Conservation (phyloP, 2,888 invertebrate species). For the Nemoura dubitans region DNA sequence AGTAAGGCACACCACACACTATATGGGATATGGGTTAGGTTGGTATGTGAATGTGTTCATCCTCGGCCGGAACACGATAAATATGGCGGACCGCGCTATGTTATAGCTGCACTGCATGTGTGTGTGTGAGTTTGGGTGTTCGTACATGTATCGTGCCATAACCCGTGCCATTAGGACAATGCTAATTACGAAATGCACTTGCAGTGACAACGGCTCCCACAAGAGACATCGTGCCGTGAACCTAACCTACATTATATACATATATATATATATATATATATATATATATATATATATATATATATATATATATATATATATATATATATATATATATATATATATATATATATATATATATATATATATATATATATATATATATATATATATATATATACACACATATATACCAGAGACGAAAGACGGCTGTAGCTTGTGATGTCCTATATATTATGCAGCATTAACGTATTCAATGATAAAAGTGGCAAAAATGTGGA, state of each 20-base stretch:
- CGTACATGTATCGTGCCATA: background rate
- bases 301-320: too few relatives aligned
- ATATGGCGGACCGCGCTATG: background rate
- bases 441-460: too few relatives aligned
- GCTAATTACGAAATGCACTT: background rate
- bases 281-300: too few relatives aligned
- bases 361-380: too few relatives aligned
- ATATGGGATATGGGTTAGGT: background rate
- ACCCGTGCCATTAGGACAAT: background rate
- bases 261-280: too few relatives aligned
- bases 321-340: too few relatives aligned
- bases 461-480: too few relatives aligned
- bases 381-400: too few relatives aligned
- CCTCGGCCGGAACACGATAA: background rate
- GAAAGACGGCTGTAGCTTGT: too few relatives aligned
- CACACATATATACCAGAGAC: too few relatives aligned
- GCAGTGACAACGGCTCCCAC: background rate
- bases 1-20: background rate
- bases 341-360: too few relatives aligned
- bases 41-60: background rate
- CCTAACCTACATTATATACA: background rate
- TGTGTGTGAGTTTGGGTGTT: background rate
- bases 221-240: background rate
- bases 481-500: too few relatives aligned
- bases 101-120: background rate